phyloP scores from a whole-genome alignment of 2,797 vertebrate species.

The Micropoecilia bifurca region DNA sequence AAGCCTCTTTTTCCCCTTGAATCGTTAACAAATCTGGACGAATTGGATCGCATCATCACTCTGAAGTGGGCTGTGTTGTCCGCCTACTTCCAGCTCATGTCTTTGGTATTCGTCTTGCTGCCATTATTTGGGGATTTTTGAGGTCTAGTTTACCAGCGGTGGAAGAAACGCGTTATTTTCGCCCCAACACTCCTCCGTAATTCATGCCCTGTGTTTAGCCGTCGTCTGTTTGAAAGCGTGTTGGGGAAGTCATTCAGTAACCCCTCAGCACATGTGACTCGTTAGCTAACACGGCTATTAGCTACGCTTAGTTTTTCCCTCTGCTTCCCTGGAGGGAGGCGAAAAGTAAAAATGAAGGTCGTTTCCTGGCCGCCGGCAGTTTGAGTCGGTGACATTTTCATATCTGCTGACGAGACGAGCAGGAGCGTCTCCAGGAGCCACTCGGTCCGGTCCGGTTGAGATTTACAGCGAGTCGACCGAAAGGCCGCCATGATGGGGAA shows the following conservation, averaged over 20 bases:
- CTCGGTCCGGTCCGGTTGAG: slow-evolving; percentile 51
- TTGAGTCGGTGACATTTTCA: slow-evolving; percentile 56
- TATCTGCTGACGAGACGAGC: slow-evolving; percentile 29
- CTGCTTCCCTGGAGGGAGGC: slow-evolving; percentile 28
- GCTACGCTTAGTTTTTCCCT: slow-evolving; percentile 54
- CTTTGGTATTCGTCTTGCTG: slow-evolving; percentile 39
- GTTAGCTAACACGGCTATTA: slow-evolving; percentile 68
- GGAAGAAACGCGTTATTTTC: slow-evolving; percentile 49
- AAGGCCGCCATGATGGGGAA: background rate
- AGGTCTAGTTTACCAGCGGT: slow-evolving; percentile 45
- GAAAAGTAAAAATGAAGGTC: slow-evolving; percentile 32
- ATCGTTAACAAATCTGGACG: slow-evolving; percentile 6
- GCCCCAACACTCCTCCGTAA: slow-evolving; percentile 50
- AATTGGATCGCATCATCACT: slow-evolving; percentile 22
- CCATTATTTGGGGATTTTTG: slow-evolving; percentile 51
- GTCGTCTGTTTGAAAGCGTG: slow-evolving; percentile 60
- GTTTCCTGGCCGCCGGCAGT: slow-evolving; percentile 50
- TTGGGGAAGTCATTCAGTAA: slow-evolving; percentile 56
- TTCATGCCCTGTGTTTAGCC: slow-evolving; percentile 49
- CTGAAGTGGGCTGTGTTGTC: slow-evolving; percentile 11
- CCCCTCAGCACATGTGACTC: slow-evolving; percentile 60
- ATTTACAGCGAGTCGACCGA: slow-evolving; percentile 74
- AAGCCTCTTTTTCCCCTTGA: background rate
- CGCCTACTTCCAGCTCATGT: slow-evolving; percentile 17
- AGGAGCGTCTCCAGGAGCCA: slow-evolving; percentile 49